These are phyloP conservation scores for Acanthococcus lagerstroemiae DNA, from an alignment of 2,888 invertebrate species.

Conservation along the genomic window DNA sequence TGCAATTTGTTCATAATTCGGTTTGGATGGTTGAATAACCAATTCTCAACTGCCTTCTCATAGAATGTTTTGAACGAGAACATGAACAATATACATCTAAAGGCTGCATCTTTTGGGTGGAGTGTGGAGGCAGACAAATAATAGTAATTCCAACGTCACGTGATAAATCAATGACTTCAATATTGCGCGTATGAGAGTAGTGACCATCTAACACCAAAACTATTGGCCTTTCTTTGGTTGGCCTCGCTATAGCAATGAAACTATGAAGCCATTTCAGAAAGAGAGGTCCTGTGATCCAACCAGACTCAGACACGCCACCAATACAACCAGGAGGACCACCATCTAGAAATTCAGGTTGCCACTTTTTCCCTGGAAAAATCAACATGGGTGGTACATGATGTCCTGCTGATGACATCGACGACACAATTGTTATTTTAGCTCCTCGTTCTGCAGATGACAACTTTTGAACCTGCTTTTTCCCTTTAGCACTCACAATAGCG, in stretches of 20 bases:
- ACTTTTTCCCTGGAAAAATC: slow-evolving; percentile 43
- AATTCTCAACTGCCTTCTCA: background rate
- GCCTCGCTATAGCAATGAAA: slow-evolving; percentile 39
- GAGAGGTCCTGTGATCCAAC: slow-evolving; percentile 38
- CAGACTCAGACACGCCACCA: no score
- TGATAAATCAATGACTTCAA: slow-evolving; percentile 35
- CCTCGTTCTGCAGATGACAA: slow-evolving; percentile 40
- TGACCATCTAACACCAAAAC: slow-evolving; percentile 39
- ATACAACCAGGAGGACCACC: slow-evolving; percentile 35
- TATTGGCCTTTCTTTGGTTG: slow-evolving; percentile 39
- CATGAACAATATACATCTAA: slow-evolving; percentile 37
- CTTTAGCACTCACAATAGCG: slow-evolving; percentile 41
- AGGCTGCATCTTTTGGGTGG: slow-evolving; percentile 37
- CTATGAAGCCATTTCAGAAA: slow-evolving; percentile 39
- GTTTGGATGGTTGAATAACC: no score
- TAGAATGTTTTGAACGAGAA: slow-evolving; percentile 36
- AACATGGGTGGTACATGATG: slow-evolving; percentile 44
- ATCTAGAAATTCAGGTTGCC: slow-evolving; percentile 37
- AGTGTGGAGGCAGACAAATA: slow-evolving; percentile 38
- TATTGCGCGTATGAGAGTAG: slow-evolving; percentile 37
- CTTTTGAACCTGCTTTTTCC: slow-evolving; percentile 42
- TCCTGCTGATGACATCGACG: slow-evolving; percentile 42
- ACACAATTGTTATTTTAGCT: slow-evolving; percentile 41
- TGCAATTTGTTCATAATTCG: no score
- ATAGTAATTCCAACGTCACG: slow-evolving; percentile 36